Base-by-base conservation (phyloP, 1,140 invertebrate species). In the Musca vetustissima region DNA sequence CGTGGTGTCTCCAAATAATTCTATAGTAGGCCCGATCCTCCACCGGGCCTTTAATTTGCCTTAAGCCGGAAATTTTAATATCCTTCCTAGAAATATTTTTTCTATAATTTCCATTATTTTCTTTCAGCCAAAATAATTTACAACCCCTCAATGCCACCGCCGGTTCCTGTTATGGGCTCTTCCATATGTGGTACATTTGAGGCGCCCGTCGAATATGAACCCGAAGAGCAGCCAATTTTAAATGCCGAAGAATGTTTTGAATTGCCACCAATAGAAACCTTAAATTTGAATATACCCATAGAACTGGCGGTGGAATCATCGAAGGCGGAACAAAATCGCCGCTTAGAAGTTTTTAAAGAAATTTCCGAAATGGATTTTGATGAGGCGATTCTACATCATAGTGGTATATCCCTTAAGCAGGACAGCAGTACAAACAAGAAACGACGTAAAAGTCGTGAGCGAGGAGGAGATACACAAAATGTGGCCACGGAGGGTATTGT, bases 181-280 rank as follows among this genome's bases (percentile, higher is more conserved):
- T 50, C 72, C 0, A 55, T 74, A 19, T 72, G 69, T 50, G 68
- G 73, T 17, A 70, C 57, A 4, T 47, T 80, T 4, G 73, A 75
- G 9, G 75, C 76, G 0, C 78, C 78, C 0, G 19, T 73, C 2
- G 78, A 82, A 61, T 67, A 73, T 50, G 78, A 79, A 47, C 49
- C 71, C 2, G 49, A 67, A 24, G 73, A 74, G 17, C 68, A 73
- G n/a, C 71, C 76, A 4, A 69, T 87, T 13, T 75, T 81, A 19
- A 82, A 81, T 47, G 86, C 85, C 0, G 85, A 87, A 70, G 86
- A 87, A 75, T 86, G 86, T 48, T 76, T 86, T 21, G 86, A 87
- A 73, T 57, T 85, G 48, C 81, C 83, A 9, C 75, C 83, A 11
- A 80, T 82, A 8, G 76, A 85, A 64, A 75, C 84, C 8, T 69